Conservation (phyloP, 2,888 invertebrate genomes). For the Helicoverpa assulta region DNA sequence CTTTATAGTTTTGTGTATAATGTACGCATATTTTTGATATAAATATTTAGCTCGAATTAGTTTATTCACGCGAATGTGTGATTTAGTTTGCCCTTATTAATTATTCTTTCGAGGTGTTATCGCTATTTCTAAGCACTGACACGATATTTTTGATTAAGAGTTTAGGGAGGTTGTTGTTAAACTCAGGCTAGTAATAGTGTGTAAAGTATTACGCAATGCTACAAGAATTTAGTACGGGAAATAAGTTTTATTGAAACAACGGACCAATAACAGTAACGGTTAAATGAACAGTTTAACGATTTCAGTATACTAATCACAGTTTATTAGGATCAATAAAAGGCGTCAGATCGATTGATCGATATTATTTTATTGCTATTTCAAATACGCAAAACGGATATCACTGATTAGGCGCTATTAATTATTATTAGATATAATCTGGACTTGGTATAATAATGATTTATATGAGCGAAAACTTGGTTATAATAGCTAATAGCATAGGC, state of each 20-base stretch:
- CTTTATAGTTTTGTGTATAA: constrained; percentile 3
- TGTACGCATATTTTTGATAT: no score
- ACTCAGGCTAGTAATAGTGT: no score
- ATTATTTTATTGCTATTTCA: constrained; percentile 13
- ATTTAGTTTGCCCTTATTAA: background rate
- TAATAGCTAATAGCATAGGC: background rate
- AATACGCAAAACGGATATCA: constrained; percentile 18
- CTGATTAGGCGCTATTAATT: constrained; percentile 14
- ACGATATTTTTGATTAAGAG: no score
- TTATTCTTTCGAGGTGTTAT: no score
- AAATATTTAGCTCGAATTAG: background rate
- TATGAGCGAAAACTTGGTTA: constrained; percentile 3
- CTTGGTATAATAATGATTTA: constrained; percentile 7
- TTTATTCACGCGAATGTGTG: background rate
- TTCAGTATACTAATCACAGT: background rate
- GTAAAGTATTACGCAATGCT: no score
- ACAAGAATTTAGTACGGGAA: background rate
- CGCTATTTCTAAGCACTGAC: no score
- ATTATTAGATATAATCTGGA: constrained; percentile 1
- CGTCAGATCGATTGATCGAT: constrained; percentile 7
- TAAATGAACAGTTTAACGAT: background rate
- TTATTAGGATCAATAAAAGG: constrained; percentile 7
- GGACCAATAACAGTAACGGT: background rate
- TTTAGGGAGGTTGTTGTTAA: no score
- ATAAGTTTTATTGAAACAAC: background rate